These are phyloP conservation scores for Zaprionus ornatus DNA, from an alignment of 1,140 invertebrate species.

Conservation along the genomic window DNA sequence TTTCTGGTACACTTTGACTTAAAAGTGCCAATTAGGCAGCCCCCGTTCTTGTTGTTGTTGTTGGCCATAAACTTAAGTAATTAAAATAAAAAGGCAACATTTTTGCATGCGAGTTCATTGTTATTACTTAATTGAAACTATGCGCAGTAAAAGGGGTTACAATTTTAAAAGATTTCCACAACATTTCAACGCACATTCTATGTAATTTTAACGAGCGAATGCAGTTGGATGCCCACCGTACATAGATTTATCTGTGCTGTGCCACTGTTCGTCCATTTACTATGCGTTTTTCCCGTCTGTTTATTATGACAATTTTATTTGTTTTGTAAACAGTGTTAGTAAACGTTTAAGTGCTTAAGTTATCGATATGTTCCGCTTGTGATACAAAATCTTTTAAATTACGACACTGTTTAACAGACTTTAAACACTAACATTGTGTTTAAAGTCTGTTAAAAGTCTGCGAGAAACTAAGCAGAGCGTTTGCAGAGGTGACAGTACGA, in stretches of 20 bases:
- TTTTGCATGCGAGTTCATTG: constrained; percentile 52
- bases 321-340: constrained; percentile 28
- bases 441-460: no score
- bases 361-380: no score
- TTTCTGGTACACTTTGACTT: constrained; percentile 51
- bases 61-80: constrained; percentile 71
- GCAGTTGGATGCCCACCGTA: constrained; percentile 15
- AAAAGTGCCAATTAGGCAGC: constrained; percentile 71
- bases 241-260: background rate
- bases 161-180: constrained; percentile 37
- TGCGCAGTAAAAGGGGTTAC: constrained; percentile 47
- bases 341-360: constrained; percentile 40
- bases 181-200: constrained; percentile 51
- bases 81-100: constrained; percentile 63
- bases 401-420: no score
- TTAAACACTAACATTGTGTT: no score
- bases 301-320: constrained; percentile 78
- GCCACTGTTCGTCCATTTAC: no score
- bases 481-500: no score
- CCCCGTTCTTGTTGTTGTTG: constrained; percentile 12
- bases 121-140: constrained; percentile 75
- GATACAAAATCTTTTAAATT: no score
- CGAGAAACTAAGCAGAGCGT: no score
- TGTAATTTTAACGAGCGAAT: constrained; percentile 72
- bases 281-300: constrained; percentile 20